Base-by-base conservation (phyloP, 1,140 invertebrate genomes). In the Triops cancriformis region DNA sequence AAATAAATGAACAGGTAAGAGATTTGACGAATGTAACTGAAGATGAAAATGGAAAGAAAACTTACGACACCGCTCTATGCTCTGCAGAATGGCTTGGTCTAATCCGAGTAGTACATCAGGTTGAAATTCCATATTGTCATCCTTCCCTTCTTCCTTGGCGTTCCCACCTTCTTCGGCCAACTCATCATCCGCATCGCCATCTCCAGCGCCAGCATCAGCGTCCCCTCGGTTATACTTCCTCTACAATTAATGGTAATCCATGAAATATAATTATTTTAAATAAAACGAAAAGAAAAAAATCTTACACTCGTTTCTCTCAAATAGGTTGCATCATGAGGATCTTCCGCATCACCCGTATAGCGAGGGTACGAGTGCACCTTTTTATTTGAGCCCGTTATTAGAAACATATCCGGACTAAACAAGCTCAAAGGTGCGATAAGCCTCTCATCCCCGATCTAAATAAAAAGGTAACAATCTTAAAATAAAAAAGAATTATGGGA, bases 261-360 rank as follows among this genome's bases (percentile, higher is more conserved):
- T 41, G 37, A 42, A 42, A 14, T 42, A 72, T n/a, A n/a, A n/a
- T n/a, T n/a, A 76, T 76, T 31, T 74, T 73, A 23, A n/a, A 1
- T 77, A 73, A 75, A 77, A 10, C 0, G 75, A 77, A 73, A 26
- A 28, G 26, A 28, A 18, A 23, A n/a, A 45, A 7, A 74, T 83
- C 88, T 89, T 84, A 92, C 89, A 78, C 93, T 92, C 1, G 94
- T 96, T 87, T 96, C 94, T 81, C 93, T 87, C 4, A 98, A 85
- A 83, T 95, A 98, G 83, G 93, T 92, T 73, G 94, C 93, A 88
- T 98, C 96, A 84, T 95, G 94, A 11, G 95, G 95, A 86, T 98
- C 96, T 85, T 96, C 93, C 5, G 94, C 89, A 83, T 97, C 94
- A 74, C 94, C 93, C 31, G 88, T 87, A 78, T 90, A 90, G 72